These are phyloP conservation scores for Pherbina coryleti DNA, from an alignment of 2,888 invertebrate species.

Conservation along the genomic window DNA sequence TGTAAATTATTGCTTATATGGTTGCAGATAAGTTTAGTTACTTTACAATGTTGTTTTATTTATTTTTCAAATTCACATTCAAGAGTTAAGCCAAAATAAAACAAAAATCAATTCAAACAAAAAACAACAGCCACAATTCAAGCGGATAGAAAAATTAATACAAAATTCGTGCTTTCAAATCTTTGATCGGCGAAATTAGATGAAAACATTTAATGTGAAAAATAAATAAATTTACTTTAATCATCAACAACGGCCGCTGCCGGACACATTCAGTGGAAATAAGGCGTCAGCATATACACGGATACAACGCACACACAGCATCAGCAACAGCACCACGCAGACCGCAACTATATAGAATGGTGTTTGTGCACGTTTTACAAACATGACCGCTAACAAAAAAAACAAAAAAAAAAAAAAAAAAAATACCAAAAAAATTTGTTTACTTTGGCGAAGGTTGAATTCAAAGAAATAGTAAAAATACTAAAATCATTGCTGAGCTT, in stretches of 20 bases:
- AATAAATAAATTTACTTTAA: slow-evolving; percentile 26
- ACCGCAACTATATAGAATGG: neutral
- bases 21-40: neutral
- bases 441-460: slow-evolving; percentile 25
- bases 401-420: neutral
- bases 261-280: neutral
- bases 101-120: neutral
- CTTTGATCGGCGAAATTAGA: neutral
- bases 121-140: neutral
- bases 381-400: neutral
- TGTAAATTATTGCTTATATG: neutral
- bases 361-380: neutral
- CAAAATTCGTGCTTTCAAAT: slow-evolving; percentile 1
- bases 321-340: neutral
- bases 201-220: slow-evolving; percentile 9
- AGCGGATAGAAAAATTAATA: neutral
- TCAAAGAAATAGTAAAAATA: slow-evolving; percentile 20
- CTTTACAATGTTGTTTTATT: neutral
- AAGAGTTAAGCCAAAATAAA: neutral
- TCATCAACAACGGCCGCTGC: neutral
- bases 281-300: neutral
- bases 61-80: slow-evolving; percentile 15
- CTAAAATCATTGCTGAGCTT: too few species aligned
- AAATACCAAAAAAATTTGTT: neutral
- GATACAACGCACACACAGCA: neutral